Evolutionary conservation across 2,797 vertebrate genomes (phyloP), one percentile per base, ranked within the genome.

Genomic region (Pantherophis vulpinus): DNA sequence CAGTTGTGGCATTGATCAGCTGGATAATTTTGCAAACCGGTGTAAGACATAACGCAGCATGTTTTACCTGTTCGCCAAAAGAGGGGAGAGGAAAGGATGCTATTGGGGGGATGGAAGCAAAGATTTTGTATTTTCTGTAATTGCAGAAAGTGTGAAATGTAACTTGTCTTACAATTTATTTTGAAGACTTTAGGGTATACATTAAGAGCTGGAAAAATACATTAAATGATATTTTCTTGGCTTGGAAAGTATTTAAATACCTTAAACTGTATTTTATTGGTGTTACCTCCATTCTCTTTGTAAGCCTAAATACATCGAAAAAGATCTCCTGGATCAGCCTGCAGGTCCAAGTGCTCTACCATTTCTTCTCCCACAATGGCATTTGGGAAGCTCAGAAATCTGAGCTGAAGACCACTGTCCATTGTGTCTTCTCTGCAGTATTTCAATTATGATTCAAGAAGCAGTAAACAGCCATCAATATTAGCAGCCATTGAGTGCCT

Each of bases 41-140:
- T 95, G 87, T 97, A 92, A 7, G 59, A 93, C 87, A 95, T 60
- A 92, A 32, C 27, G 79, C 97, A 96, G 95, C 95, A 95, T 93
- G 96, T 96, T 96, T 94, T 96, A 97, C 95, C 96, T 74, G 83
- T 96, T 97, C 96, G 94, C 93, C 96, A 91, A 95, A 94, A 95
- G 37, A 37, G 27, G 92, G 61, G 94, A 95, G 92, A 55, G 95
- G 89, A 63, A 92, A 23, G 61, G 79, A 83, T 47, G 42, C 20
- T 88, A 87, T 37, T 37, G 79, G 89, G 83, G 88, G 51, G 51
- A 1, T 0, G 87, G 7, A 25, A 47, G 90, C 1, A 1, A 86
- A 6, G 70, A n/a, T 93, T 95, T 95, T 91, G 89, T 94, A 90
- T 96, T 94, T 97, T 93, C 91, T 92, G 94, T 90, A 92, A 86